A percentile compares a stretch with the other conserved stretches of the same genome.
phyloP scores from a whole-genome alignment of 2,113 vertebrate genomes.

The Sinocyclocheilus rhinocerous region DNA sequence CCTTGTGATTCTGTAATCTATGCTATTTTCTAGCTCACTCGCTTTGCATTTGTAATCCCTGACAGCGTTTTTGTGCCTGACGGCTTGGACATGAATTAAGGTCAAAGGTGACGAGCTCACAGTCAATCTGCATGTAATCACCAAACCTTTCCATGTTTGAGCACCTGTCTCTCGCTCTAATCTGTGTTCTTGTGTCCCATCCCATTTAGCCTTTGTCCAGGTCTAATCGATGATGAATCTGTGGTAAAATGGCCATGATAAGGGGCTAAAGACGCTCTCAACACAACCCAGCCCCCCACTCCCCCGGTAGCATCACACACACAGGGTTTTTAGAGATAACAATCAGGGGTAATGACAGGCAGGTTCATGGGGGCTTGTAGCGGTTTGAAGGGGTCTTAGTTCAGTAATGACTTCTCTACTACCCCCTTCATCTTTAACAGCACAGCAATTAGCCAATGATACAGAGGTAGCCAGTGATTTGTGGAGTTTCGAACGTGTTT shows the following conservation, averaged over 20 bases:
- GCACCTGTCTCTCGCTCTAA: constrained; percentile 42
- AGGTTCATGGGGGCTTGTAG: constrained; percentile 24
- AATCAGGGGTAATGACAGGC: constrained; percentile 52
- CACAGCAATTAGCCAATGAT: constrained; percentile 77
- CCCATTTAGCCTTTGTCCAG: constrained; percentile 38
- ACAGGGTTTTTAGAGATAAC: constrained; percentile 49
- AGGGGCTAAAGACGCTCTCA: constrained; percentile 62
- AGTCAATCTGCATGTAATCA: constrained; percentile 36
- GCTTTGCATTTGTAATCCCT: constrained; percentile 15
- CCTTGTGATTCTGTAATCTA: constrained; percentile 37
- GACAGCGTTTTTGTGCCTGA: background rate
- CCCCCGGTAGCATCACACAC: constrained; percentile 45
- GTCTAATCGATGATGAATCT: constrained; percentile 61
- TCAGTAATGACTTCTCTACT: constrained; percentile 55
- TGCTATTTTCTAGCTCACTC: constrained; percentile 16
- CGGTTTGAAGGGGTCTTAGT: constrained; percentile 39
- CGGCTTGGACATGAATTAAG: constrained; percentile 5
- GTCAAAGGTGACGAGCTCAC: constrained; percentile 35
- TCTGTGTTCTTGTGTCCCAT: constrained; percentile 46
- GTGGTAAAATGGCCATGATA: constrained; percentile 52
- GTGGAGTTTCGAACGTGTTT: constrained; percentile 68
- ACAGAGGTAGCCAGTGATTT: constrained; percentile 67
- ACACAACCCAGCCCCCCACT: constrained; percentile 32
- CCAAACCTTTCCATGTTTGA: constrained; percentile 43
- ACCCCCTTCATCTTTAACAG: constrained; percentile 65